These are phyloP conservation scores for Syngnathus typhle DNA, from an alignment of 2,113 vertebrate genomes.

Conservation along the genomic window DNA sequence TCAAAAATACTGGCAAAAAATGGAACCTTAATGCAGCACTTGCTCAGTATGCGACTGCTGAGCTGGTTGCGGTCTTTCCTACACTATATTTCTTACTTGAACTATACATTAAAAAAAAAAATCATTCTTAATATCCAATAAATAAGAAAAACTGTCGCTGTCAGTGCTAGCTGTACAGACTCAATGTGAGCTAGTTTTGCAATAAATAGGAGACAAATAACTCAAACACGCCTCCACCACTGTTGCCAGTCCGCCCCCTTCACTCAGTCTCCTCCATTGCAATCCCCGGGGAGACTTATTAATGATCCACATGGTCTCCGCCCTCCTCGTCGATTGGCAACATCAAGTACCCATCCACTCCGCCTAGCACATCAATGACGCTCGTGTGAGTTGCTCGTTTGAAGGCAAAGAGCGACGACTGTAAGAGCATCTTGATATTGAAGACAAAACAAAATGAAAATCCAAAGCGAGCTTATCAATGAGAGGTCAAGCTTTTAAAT, in stretches of 20 bases:
- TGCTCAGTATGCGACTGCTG: too few relatives aligned
- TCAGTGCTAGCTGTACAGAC: not conserved
- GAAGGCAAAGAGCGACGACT: not conserved
- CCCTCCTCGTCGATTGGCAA: slow-evolving; percentile 69
- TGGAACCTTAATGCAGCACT: too few relatives aligned
- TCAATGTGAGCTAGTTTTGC: not conserved
- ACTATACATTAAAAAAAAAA: not conserved
- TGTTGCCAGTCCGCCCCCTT: slow-evolving; percentile 57
- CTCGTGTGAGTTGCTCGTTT: slow-evolving; percentile 48
- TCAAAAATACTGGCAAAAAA: too few relatives aligned
- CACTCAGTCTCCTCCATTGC: slow-evolving; percentile 52
- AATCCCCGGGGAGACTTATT: slow-evolving; percentile 79
- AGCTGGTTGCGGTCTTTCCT: too few relatives aligned
- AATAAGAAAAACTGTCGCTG: not conserved
- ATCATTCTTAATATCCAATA: not conserved
- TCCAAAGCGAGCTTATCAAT: too few relatives aligned
- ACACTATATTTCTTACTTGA: not conserved
- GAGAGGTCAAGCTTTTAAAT: too few relatives aligned
- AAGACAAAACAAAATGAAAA: not conserved
- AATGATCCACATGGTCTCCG: slow-evolving; percentile 69
- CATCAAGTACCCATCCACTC: slow-evolving; percentile 65
- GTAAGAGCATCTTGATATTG: not conserved
- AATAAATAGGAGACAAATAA: not conserved
- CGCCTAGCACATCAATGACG: slow-evolving; percentile 50
- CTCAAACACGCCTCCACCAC: slow-evolving; percentile 42